Conservation (phyloP, 2,797 vertebrate species). For the Pogonophryne albipinna region DNA sequence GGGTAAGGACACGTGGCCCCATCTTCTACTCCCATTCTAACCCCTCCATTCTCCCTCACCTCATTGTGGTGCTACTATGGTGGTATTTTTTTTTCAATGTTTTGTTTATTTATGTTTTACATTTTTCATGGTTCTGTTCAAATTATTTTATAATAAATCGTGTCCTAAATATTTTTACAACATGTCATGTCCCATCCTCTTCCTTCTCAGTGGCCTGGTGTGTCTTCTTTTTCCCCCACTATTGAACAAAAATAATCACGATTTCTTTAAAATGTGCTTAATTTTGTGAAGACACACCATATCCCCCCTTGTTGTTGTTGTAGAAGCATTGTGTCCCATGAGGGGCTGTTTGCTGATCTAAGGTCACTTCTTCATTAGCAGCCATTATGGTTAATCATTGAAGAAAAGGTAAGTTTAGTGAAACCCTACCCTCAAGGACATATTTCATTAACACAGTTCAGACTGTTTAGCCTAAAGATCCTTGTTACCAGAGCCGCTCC, state of each 20-base stretch:
- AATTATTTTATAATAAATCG: constrained; percentile 38
- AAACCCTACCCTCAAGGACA: constrained; percentile 24
- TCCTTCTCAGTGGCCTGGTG: constrained; percentile 24
- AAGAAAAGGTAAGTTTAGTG: constrained; percentile 48
- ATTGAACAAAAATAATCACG: neutral
- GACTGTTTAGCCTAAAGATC: constrained; percentile 10
- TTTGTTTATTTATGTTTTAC: constrained; percentile 4
- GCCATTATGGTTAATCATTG: constrained; percentile 58
- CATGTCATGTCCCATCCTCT: constrained; percentile 25
- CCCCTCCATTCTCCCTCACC: constrained; percentile 42
- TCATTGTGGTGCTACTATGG: constrained; percentile 76
- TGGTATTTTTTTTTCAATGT: constrained; percentile 32
- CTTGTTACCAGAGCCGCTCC: constrained; percentile 12
- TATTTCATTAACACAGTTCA: constrained; percentile 19
- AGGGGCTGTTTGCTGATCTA: constrained; percentile 57
- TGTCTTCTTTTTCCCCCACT: constrained; percentile 20
- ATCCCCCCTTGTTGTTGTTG: constrained; percentile 39
- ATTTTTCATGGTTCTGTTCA: constrained; percentile 38
- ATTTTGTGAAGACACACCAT: constrained; percentile 51
- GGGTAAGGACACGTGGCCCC: constrained; percentile 74
- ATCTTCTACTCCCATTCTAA: constrained; percentile 36
- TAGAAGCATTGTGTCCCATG: constrained; percentile 79
- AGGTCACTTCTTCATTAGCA: constrained; percentile 52
- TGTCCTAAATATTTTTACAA: constrained; percentile 51
- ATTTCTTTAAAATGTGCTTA: too few species aligned